These are phyloP conservation scores for Typhlichthys subterraneus DNA, from an alignment of 2,797 vertebrate species.

Conservation along the genomic window DNA sequence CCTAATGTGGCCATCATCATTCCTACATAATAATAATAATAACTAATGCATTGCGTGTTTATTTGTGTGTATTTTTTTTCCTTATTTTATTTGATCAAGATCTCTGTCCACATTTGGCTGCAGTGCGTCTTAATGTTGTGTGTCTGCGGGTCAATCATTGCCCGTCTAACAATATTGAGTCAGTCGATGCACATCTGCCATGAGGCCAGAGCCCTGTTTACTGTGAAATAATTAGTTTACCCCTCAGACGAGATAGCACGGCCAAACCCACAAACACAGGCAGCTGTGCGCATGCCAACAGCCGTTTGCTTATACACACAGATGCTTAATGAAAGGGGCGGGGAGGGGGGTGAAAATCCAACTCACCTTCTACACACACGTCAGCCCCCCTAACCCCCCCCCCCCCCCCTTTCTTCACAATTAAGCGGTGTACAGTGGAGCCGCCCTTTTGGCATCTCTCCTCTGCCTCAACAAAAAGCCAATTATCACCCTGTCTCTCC, in stretches of 20 bases:
- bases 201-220: conserved; percentile 61
- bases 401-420: conserved; percentile 31
- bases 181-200: conserved; percentile 60
- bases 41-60: background rate
- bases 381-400: conserved; percentile 31
- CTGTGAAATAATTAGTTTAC: conserved; percentile 58
- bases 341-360: conserved; percentile 34
- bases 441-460: conserved; percentile 48
- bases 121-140: conserved; percentile 4
- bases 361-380: conserved; percentile 49
- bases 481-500: conserved; percentile 68
- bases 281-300: conserved; percentile 35
- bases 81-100: conserved; percentile 25
- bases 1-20: too few species aligned
- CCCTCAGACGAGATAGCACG: conserved; percentile 61
- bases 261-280: conserved; percentile 39
- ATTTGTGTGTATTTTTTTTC: background rate
- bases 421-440: conserved; percentile 32
- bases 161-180: conserved; percentile 33
- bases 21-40: too few species aligned
- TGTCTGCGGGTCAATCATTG: conserved; percentile 34
- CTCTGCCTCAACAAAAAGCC: conserved; percentile 50
- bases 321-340: conserved; percentile 34
- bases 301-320: conserved; percentile 17
- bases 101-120: background rate